Percentiles rank a stretch among this genome's conserved stretches.
Evolutionary conservation across 1,140 invertebrate species (phyloP).

Genomic region (Nasonia giraulti): DNA sequence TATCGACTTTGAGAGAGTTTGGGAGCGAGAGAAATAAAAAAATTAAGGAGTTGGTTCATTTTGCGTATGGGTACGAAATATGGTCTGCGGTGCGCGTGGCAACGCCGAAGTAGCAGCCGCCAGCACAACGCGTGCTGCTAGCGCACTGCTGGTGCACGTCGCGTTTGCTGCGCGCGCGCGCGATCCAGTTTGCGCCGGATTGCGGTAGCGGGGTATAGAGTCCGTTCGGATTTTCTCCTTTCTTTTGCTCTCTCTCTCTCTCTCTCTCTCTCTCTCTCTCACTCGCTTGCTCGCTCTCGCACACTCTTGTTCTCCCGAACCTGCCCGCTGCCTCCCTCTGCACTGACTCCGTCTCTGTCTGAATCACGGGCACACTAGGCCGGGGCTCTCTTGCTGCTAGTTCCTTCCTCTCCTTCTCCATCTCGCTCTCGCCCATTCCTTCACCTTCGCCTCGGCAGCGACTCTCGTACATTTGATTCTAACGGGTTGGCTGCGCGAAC

Average conservation of each 20-base stretch:
- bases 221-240: conserved; percentile 31
- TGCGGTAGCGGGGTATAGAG: conserved; percentile 18
- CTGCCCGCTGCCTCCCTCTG: not conserved
- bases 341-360: not conserved
- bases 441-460: not conserved
- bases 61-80: not conserved
- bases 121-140: not conserved
- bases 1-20: too few species aligned
- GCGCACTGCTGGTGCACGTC: not conserved
- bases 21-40: not conserved
- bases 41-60: not conserved
- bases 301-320: not conserved
- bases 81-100: not conserved
- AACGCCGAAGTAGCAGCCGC: not conserved
- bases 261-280: not conserved
- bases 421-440: conserved; percentile 2
- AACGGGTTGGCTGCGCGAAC: not conserved
- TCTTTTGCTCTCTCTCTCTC: not conserved
- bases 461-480: not conserved
- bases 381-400: not conserved
- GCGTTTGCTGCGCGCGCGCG: not conserved
- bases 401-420: not conserved
- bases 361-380: not conserved
- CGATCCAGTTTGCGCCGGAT: conserved; percentile 48
- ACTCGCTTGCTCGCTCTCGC: not conserved